phyloP scores from a whole-genome alignment of 2,888 invertebrate species.

The Agrilus biguttatus region DNA sequence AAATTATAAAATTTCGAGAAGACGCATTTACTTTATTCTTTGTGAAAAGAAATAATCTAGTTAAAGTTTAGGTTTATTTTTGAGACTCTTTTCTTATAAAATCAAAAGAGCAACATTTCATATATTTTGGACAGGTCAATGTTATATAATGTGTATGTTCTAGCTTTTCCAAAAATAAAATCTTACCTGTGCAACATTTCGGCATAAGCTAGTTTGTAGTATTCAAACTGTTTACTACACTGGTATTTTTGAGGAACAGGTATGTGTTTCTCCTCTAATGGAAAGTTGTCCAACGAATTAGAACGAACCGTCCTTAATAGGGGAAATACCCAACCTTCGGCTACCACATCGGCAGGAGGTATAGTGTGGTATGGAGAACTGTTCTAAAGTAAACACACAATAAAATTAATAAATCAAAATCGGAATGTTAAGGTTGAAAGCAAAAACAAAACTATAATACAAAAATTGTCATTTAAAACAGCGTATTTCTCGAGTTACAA shows the following conservation, averaged over 20 bases:
- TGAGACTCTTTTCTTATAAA: too few relatives aligned
- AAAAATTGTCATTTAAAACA: background rate
- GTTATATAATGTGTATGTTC: too few relatives aligned
- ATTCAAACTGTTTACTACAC: conserved; percentile 51
- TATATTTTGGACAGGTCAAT: too few relatives aligned
- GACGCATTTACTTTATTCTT: too few relatives aligned
- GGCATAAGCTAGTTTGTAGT: conserved; percentile 76
- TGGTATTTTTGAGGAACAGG: conserved; percentile 17
- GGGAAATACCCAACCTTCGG: conserved; percentile 64
- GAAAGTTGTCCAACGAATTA: conserved; percentile 65
- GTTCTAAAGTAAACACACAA: background rate
- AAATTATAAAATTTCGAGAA: too few relatives aligned
- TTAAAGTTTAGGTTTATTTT: background rate
- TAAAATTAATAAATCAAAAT: background rate
- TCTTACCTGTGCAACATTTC: conserved; percentile 56
- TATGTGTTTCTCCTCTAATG: conserved; percentile 29
- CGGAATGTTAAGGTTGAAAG: background rate
- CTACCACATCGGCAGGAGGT: conserved; percentile 59
- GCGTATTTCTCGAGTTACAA: too few relatives aligned
- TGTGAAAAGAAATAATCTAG: background rate
- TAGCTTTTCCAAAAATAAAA: conserved; percentile 33
- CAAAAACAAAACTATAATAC: background rate
- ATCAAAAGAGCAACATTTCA: too few relatives aligned
- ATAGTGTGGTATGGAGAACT: conserved; percentile 87
- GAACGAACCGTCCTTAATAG: conserved; percentile 49